phyloP scores from a whole-genome alignment of 2,888 invertebrate species.

The Spilosoma lubricipeda region DNA sequence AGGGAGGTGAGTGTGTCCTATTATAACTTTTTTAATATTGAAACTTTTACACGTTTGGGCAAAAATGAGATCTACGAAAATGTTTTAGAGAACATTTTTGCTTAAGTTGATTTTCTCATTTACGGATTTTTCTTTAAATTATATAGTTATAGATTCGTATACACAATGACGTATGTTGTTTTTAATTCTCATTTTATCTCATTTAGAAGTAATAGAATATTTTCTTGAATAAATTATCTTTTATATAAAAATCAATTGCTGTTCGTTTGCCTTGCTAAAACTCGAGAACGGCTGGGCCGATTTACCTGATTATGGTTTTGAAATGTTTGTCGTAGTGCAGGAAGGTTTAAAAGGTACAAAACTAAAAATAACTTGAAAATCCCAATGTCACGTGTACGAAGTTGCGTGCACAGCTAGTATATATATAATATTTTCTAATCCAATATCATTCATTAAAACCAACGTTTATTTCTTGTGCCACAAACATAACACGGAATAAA shows the following conservation, averaged over 20 bases:
- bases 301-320: too few relatives aligned
- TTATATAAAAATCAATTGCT: too few relatives aligned
- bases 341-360: too few relatives aligned
- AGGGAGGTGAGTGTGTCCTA: conserved; percentile 13
- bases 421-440: neutral
- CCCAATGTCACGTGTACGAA: too few relatives aligned
- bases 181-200: neutral
- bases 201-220: neutral
- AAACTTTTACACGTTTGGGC: neutral
- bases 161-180: neutral
- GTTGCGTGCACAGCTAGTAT: too few relatives aligned
- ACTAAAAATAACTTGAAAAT: too few relatives aligned
- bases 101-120: neutral
- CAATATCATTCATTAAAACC: neutral
- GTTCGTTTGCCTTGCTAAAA: too few relatives aligned
- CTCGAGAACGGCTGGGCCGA: too few relatives aligned
- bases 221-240: neutral
- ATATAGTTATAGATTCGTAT: neutral
- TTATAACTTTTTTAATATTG: neutral
- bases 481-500: neutral
- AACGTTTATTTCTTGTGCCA: neutral
- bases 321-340: too few relatives aligned
- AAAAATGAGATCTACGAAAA: neutral
- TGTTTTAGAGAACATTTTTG: neutral
- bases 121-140: neutral